phyloP scores from a whole-genome alignment of 2,888 invertebrate genomes.

The Drosophila neotestacea region DNA sequence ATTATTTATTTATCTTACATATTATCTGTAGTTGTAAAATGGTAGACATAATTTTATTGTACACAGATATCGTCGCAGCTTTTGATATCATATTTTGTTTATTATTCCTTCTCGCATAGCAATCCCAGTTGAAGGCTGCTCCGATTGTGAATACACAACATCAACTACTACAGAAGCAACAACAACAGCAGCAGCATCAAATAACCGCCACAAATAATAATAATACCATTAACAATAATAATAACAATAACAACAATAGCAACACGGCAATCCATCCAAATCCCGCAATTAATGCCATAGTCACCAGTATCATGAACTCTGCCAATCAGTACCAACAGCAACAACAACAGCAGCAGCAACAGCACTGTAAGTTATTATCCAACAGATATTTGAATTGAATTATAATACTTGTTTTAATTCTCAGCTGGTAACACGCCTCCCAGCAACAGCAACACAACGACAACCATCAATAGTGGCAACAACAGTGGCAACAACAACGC shows the following conservation, averaged over 20 bases:
- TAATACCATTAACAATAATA: constrained; percentile 62
- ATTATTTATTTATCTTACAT: not conserved
- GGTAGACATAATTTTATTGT: not conserved
- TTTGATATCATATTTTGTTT: not conserved
- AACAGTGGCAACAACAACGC: constrained; percentile 30
- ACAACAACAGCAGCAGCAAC: constrained; percentile 79
- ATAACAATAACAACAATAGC: constrained; percentile 48
- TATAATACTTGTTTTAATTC: not conserved
- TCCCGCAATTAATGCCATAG: constrained; percentile 90
- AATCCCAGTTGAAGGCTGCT: constrained; percentile 89
- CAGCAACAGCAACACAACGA: constrained; percentile 34
- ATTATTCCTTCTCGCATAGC: constrained; percentile 84
- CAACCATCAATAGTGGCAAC: constrained; percentile 38
- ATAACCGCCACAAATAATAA: constrained; percentile 57
- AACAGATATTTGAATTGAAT: not conserved
- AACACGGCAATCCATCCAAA: constrained; percentile 84
- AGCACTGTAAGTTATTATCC: constrained; percentile 45
- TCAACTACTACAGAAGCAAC: constrained; percentile 83
- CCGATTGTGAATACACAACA: constrained; percentile 78
- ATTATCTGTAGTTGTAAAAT: too few relatives aligned
- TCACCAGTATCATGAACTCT: constrained; percentile 92
- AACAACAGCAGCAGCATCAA: constrained; percentile 65
- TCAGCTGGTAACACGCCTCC: constrained; percentile 63
- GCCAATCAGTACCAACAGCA: constrained; percentile 91
- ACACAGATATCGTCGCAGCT: not conserved